A percentile compares a stretch with the other conserved stretches of the same genome.
Conservation (phyloP, 2,888 invertebrate species). For the Oscheius sp. region DNA sequence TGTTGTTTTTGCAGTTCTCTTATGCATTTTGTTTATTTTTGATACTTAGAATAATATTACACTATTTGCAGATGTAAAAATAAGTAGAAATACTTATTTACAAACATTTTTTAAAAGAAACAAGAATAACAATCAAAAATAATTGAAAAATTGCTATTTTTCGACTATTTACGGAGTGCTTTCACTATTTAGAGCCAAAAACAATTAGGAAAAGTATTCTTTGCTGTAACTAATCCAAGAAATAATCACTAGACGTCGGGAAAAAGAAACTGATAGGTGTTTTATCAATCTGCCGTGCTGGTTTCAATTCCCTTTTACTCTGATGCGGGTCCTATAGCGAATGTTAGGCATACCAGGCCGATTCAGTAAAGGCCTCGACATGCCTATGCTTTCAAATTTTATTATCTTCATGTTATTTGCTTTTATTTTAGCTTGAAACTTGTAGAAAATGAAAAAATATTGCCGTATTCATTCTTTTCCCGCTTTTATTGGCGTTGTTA, state of each 20-base stretch:
- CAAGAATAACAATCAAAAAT: too few species aligned
- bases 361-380: constrained; percentile 4
- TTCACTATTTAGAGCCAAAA: background rate
- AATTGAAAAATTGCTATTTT: background rate
- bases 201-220: background rate
- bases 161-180: background rate
- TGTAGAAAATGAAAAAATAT: too few species aligned
- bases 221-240: background rate
- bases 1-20: too few species aligned
- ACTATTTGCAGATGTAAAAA: too few species aligned
- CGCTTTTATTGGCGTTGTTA: too few species aligned
- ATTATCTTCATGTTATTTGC: background rate
- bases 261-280: constrained; percentile 16
- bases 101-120: too few species aligned
- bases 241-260: constrained; percentile 2
- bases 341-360: constrained; percentile 16
- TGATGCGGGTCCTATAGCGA: constrained; percentile 3
- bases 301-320: background rate
- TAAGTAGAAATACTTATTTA: too few species aligned
- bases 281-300: background rate
- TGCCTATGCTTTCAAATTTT: background rate
- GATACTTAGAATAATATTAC: too few species aligned
- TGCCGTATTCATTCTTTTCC: too few species aligned
- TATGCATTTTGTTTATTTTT: too few species aligned
- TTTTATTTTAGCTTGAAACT: too few species aligned